Percentiles rank a stretch among this genome's conserved stretches.
Evolutionary conservation across 2,888 invertebrate species (phyloP).

Genomic region (Heteromyza rotundicornis): DNA sequence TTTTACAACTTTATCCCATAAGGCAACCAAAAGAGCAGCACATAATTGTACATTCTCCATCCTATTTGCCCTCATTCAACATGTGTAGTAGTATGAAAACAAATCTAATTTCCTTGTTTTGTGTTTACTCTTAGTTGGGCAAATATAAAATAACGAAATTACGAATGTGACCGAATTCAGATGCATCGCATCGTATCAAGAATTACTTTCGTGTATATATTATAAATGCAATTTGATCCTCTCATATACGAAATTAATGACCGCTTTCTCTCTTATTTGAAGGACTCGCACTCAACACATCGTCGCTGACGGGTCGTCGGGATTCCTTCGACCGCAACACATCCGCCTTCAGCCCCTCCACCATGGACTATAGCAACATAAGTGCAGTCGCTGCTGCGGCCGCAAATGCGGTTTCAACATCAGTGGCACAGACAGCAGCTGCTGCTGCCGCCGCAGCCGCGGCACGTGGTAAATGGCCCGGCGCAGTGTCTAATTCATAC

Average conservation of each 20-base stretch:
- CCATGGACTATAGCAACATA: conserved; percentile 69
- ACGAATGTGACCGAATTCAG: too few species aligned
- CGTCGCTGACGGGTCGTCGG: conserved; percentile 72
- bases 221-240: neutral
- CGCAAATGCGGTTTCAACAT: conserved; percentile 53
- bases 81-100: too few species aligned
- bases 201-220: too few species aligned
- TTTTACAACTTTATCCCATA: too few species aligned
- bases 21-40: too few species aligned
- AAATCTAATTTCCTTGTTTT: too few species aligned
- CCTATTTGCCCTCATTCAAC: too few species aligned
- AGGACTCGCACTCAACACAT: conserved; percentile 71
- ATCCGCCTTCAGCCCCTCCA: conserved; percentile 77
- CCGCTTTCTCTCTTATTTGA: too few species aligned
- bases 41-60: too few species aligned
- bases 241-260: neutral
- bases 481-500: conserved; percentile 47
- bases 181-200: too few species aligned
- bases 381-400: conserved; percentile 58
- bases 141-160: too few species aligned
- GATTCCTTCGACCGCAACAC: conserved; percentile 82
- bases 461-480: conserved; percentile 65
- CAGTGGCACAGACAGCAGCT: conserved; percentile 59
- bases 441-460: conserved; percentile 54
- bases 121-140: too few species aligned